Evolutionary conservation across 2,113 vertebrate genomes (phyloP).

Genomic region (Rhodinocichla rosea): DNA sequence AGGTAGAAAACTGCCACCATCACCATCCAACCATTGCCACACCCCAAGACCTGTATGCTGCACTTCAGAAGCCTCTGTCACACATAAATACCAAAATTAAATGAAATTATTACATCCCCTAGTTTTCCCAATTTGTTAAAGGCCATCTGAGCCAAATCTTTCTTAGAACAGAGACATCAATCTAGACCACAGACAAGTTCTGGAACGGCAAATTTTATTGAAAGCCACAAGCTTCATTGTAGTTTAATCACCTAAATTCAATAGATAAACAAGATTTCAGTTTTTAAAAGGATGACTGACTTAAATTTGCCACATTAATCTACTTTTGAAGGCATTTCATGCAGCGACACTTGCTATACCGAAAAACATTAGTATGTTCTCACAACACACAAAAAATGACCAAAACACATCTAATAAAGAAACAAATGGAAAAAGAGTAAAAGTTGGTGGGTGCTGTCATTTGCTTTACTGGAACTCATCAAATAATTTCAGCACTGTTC

Average conservation of each 20-base stretch:
- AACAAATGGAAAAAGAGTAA: not conserved
- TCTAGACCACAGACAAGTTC: not conserved
- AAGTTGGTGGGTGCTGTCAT: not conserved
- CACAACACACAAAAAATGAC: not conserved
- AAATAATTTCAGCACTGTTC: constrained; percentile 14
- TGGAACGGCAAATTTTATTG: not conserved
- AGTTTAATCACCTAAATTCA: not conserved
- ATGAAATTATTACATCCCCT: not conserved
- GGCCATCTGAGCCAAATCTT: not conserved
- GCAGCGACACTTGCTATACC: not conserved
- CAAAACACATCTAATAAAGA: not conserved
- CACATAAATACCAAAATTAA: not conserved
- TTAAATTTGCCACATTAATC: not conserved
- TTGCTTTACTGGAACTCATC: constrained; percentile 44
- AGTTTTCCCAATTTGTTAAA: not conserved
- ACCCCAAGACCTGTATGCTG: not conserved
- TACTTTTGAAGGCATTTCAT: not conserved
- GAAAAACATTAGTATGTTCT: not conserved
- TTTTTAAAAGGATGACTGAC: not conserved
- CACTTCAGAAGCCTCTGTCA: not conserved
- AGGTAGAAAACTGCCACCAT: not conserved
- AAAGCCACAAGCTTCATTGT: not conserved
- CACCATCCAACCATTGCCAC: not conserved
- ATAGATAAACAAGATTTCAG: not conserved
- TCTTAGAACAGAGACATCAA: not conserved